Evolutionary conservation across 2,113 vertebrate species (phyloP), one percentile per base, ranked within the genome.

Genomic region (Micronycteris hirsuta): DNA sequence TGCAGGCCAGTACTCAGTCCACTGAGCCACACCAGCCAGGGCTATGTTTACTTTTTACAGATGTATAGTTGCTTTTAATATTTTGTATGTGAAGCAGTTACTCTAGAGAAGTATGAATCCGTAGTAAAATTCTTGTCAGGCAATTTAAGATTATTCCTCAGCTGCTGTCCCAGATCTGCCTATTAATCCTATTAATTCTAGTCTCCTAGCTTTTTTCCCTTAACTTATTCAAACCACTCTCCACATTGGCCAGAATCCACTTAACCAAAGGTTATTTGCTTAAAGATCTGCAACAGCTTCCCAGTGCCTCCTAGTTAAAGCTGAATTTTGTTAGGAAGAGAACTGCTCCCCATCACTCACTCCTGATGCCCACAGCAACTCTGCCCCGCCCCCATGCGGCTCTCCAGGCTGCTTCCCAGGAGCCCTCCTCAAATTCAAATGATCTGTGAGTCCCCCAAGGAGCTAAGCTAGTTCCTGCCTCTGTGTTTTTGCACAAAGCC

Each of bases 71-170:
- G 58, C 58, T 61, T 61, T 61, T 56, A 82, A 7, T 94, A 45
- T 93, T 86, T 96, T 84, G 16, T 85, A 68, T 22, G 58, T 86
- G n/a, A 78, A 71, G 19, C 19, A 94, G 43, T 61, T 91, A 90
- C n/a, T 89, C 43, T 76, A 63, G 49, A 92, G 65, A 96, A 89
- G 56, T 33, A 49, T 61, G 54, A 67, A 61, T 74, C 54, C 3
- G 67, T 93, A 47, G 61, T 85, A 83, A 83, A 86, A 52, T 77
- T 87, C 28, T 67, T 49, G 54, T 77, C 58, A 95, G 38, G 74
- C 4, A 4, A 61, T 71, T 93, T 80, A 80, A 96, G 87, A 58
- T 71, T 67, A 70, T 58, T 90, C 38, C 38, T 86, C 38, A 56
- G 47, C 47, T 81, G 33, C 61, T 33, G 4, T 65, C 43, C 15